phyloP scores from a whole-genome alignment of 2,113 vertebrate genomes.

The Passerina amoena region DNA sequence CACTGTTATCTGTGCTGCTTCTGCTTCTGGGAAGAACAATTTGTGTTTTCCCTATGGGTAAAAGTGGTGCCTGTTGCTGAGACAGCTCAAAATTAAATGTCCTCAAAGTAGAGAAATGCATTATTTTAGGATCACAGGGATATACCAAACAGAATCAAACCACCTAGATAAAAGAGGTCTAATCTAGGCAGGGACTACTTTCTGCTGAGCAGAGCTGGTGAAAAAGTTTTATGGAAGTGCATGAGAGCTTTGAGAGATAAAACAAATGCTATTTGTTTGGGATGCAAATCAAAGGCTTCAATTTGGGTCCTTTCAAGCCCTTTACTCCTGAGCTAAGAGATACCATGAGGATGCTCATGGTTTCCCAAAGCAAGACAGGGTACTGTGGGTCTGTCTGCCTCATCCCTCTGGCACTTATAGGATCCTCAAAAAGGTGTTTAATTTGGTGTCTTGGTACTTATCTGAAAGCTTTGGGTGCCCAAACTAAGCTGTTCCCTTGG shows the following conservation, averaged over 20 bases:
- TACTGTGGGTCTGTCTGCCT: background rate
- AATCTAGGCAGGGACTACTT: background rate
- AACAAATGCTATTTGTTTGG: background rate
- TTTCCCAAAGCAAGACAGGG: background rate
- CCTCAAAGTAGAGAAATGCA: background rate
- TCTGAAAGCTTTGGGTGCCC: background rate
- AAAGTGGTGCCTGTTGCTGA: background rate
- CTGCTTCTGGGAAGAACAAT: background rate
- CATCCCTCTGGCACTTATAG: background rate
- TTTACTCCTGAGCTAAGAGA: background rate
- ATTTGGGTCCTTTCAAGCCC: background rate
- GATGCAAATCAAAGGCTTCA: background rate
- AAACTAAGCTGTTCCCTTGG: background rate
- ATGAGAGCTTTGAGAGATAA: background rate
- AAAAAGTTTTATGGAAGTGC: background rate
- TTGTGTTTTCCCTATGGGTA: background rate
- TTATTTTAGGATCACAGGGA: background rate
- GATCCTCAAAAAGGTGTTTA: background rate
- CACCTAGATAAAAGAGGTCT: background rate
- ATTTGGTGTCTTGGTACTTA: background rate
- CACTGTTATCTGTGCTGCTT: background rate
- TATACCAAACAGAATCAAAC: background rate
- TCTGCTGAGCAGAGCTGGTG: background rate
- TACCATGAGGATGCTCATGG: rapidly evolving
- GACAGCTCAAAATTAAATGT: background rate